Conservation (phyloP, 30 jellyfish, hydroid and myxozoan genomes). For the Morbakka virulenta region DNA sequence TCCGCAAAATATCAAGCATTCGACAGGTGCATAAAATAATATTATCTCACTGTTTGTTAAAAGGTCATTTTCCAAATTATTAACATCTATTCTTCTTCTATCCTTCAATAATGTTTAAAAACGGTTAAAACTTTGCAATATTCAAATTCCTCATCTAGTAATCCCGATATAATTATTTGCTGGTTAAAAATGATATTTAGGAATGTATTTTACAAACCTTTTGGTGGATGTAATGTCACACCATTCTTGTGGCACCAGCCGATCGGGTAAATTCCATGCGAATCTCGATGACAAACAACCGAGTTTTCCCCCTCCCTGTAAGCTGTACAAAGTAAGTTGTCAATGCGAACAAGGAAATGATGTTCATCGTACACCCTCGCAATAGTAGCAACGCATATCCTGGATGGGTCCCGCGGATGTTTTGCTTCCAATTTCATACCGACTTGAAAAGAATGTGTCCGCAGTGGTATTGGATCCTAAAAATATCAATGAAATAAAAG, state of each 20-base stretch:
- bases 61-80: too few species aligned
- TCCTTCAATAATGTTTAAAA: too few species aligned
- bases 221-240: slow-evolving; percentile 74
- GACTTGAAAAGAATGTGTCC: slow-evolving; percentile 55
- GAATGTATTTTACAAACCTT: too few species aligned
- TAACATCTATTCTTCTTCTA: too few species aligned
- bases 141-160: too few species aligned
- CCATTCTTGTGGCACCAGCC: slow-evolving; percentile 89
- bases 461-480: slow-evolving; percentile 33
- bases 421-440: slow-evolving; percentile 98
- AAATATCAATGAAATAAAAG: too few species aligned
- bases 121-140: too few species aligned
- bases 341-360: slow-evolving; percentile 81
- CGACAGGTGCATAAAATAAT: too few species aligned
- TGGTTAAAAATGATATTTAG: too few species aligned
- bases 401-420: slow-evolving; percentile 83
- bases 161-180: too few species aligned
- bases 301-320: slow-evolving; percentile 74
- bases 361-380: slow-evolving; percentile 76
- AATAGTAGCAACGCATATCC: slow-evolving; percentile 90
- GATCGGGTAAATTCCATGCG: slow-evolving; percentile 81
- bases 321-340: slow-evolving; percentile 76
- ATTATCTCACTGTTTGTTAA: too few species aligned
- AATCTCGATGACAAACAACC: slow-evolving; percentile 67
- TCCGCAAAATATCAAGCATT: too few species aligned